These are phyloP conservation scores for Globodera ellingtonae DNA, from an alignment of 1,140 invertebrate species.

Conservation along the genomic window DNA sequence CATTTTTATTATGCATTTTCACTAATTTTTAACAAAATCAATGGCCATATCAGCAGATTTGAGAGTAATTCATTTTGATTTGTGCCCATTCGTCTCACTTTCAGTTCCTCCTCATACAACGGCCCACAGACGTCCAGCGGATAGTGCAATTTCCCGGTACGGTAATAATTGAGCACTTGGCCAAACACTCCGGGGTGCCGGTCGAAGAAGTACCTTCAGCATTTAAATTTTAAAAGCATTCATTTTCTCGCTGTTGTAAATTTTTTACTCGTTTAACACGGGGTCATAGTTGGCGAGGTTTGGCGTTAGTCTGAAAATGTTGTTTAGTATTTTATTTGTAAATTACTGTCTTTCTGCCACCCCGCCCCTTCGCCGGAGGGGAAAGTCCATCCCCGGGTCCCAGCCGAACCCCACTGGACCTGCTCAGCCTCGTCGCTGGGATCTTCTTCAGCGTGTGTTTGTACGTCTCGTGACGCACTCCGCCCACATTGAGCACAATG, in stretches of 20 bases:
- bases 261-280: slow-evolving; percentile 95
- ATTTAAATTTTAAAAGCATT: not conserved
- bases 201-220: slow-evolving; percentile 82
- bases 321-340: not conserved
- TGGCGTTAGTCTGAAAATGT: slow-evolving; percentile 75
- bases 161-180: slow-evolving; percentile 83
- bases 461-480: slow-evolving; percentile 94
- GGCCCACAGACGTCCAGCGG: slow-evolving; percentile 87
- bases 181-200: slow-evolving; percentile 95
- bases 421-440: slow-evolving; percentile 83
- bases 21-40: no score
- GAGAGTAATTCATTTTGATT: not conserved
- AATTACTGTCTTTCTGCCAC: no score
- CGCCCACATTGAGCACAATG: slow-evolving; percentile 73
- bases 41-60: no score
- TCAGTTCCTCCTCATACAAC: slow-evolving; percentile 88
- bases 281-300: slow-evolving; percentile 91
- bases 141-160: slow-evolving; percentile 73
- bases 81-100: slow-evolving; percentile 38
- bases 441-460: slow-evolving; percentile 91
- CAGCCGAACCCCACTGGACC: no score
- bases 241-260: slow-evolving; percentile 77
- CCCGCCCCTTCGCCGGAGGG: not conserved
- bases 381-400: no score
- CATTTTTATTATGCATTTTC: no score